Percentiles rank a stretch among this genome's conserved stretches.
These are phyloP conservation scores for Cervus canadensis DNA, from an alignment of 2,113 vertebrate genomes.

Conservation along the genomic window DNA sequence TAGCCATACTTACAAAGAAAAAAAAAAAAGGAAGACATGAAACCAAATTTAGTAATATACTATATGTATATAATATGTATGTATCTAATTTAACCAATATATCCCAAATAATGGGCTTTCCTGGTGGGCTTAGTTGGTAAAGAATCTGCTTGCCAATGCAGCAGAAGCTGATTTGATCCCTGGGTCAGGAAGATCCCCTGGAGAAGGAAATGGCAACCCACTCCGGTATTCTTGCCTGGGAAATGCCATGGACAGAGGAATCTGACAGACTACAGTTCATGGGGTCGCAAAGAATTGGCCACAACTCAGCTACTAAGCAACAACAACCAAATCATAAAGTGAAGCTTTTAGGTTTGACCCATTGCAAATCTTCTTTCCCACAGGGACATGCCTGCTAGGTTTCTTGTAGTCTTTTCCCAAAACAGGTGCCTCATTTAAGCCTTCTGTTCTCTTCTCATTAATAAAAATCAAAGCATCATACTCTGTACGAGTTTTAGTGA, in stretches of 20 bases:
- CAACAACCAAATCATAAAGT: background rate
- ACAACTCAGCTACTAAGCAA: background rate
- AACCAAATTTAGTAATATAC: background rate
- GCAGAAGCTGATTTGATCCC: background rate
- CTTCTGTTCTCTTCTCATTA: background rate
- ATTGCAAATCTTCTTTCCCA: background rate
- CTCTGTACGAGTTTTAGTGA: background rate
- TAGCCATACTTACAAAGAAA: background rate
- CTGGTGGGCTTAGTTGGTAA: background rate
- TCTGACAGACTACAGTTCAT: background rate
- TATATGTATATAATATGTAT: background rate
- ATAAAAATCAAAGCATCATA: slow-evolving; percentile 8
- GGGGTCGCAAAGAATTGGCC: accelerated
- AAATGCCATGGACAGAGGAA: background rate
- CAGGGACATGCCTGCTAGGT: background rate
- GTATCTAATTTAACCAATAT: background rate
- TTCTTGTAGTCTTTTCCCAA: slow-evolving; percentile 4
- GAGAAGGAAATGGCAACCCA: background rate
- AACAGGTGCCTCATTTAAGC: background rate
- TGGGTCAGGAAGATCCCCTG: background rate
- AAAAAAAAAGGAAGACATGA: background rate
- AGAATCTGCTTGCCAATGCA: background rate
- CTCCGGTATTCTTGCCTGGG: background rate
- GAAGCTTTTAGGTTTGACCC: background rate
- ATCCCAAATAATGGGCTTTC: background rate